Base-by-base conservation (phyloP, 1,140 invertebrate species). In the Drosophila aff. region DNA sequence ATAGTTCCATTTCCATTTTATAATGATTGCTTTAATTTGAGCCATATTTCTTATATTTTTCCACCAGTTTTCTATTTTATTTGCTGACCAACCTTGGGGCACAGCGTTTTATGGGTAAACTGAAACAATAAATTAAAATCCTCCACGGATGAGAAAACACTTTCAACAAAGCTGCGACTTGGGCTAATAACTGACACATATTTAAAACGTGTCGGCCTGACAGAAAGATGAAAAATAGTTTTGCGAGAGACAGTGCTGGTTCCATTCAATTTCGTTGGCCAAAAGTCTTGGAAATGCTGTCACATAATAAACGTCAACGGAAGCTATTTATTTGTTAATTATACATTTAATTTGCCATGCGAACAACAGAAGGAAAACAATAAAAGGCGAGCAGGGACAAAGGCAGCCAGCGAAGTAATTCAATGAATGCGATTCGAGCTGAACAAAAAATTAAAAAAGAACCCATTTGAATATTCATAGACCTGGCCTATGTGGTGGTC, bases 281-380 rank as follows among this genome's bases (percentile, higher is more conserved):
- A 58, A 63, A 76, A 59, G 23, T 50, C 49, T 75, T 69, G 73
- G 52, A 63, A 46, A 52, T 67, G 60, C 71, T 84, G 81, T 58
- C 83, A 76, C 79, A 79, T 65, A 79, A 86, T 85, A 76, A 85
- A 86, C 65, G 86, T 75, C 84, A 89, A 76, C 81, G 85, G 84
- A 89, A 89, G 85, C 84, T 75, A 83, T 90, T 89, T 84, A 89
- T 89, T 89, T 90, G 60, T 73, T 84, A 89, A 84, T 89, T 90
- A 89, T 81, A 89, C 59, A 79, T 81, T 90, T 89, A 81, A 90
- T 89, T 84, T 81, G 74, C 69, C 69, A 81, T 75, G 78, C 84
- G 68, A 90, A 79, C 64, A 53, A 62, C 50, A 62, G 62, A 78
- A 46, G 49, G 62, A 71, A 71, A 69, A 57, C 75, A 78, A 74